These are phyloP conservation scores for Psammodynastes pulverulentus DNA, from an alignment of 2,113 vertebrate genomes.

Conservation along the genomic window DNA sequence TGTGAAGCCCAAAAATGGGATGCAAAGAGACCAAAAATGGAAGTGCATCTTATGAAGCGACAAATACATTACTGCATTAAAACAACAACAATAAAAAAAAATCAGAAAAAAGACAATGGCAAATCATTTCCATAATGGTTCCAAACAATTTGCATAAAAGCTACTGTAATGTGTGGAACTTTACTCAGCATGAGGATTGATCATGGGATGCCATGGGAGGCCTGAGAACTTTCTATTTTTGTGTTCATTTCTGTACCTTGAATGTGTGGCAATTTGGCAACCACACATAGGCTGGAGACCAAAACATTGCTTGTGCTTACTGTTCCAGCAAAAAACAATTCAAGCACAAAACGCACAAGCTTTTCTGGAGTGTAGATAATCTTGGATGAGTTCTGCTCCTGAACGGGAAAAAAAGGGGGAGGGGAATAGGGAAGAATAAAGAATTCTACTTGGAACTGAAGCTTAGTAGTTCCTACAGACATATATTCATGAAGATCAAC, in stretches of 20 bases:
- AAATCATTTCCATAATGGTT: neutral
- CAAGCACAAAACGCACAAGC: conserved; percentile 48
- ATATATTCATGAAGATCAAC: too few relatives aligned
- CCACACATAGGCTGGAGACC: conserved; percentile 63
- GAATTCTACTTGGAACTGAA: neutral
- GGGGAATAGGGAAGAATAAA: neutral
- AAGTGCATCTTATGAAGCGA: too few relatives aligned
- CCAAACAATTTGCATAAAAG: neutral
- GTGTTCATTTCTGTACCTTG: conserved; percentile 62
- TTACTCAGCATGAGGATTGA: neutral
- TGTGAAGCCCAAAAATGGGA: too few relatives aligned
- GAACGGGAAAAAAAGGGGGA: neutral
- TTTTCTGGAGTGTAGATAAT: conserved; percentile 50
- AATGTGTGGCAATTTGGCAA: conserved; percentile 73
- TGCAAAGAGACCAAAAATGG: too few relatives aligned
- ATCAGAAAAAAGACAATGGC: neutral
- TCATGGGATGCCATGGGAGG: neutral
- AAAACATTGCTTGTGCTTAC: conserved; percentile 62
- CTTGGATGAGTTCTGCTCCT: conserved; percentile 38
- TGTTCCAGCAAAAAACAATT: conserved; percentile 68
- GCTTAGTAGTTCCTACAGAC: neutral
- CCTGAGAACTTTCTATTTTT: neutral
- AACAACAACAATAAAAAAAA: neutral
- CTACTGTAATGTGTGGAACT: neutral
- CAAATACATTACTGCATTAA: neutral